These are phyloP conservation scores for Drosophila punjabiensis DNA, from an alignment of 1,140 invertebrate genomes.

Conservation along the genomic window DNA sequence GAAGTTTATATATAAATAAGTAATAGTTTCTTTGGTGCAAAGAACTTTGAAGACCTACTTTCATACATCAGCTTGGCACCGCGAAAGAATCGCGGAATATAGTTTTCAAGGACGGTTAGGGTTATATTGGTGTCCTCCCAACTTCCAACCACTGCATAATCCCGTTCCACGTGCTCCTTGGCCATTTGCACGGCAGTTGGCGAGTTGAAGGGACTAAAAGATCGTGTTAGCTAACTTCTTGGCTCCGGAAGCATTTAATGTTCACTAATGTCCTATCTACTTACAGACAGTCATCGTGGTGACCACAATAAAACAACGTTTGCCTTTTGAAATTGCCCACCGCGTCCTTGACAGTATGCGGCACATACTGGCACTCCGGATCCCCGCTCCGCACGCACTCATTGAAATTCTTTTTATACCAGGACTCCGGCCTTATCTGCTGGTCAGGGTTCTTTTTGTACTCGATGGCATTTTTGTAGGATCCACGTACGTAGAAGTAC, in stretches of 20 bases:
- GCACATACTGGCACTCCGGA: conserved; percentile 93
- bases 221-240: conserved; percentile 14
- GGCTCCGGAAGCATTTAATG: neutral
- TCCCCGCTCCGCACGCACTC: conserved; percentile 93
- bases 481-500: conserved; percentile 93
- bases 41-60: conserved; percentile 55
- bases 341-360: conserved; percentile 92
- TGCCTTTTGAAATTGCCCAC: conserved; percentile 92
- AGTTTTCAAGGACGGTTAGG: conserved; percentile 92
- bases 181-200: conserved; percentile 93
- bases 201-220: conserved; percentile 93
- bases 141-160: conserved; percentile 95
- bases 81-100: conserved; percentile 93
- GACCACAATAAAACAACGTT: conserved; percentile 95
- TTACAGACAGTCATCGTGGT: conserved; percentile 93
- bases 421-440: conserved; percentile 91
- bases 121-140: conserved; percentile 94
- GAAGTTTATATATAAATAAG: neutral
- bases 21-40: too few relatives aligned
- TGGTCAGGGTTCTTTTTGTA: conserved; percentile 93
- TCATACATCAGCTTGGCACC: conserved; percentile 87
- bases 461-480: conserved; percentile 95
- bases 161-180: conserved; percentile 92
- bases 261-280: conserved; percentile 76
- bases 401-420: conserved; percentile 96